Conservation (phyloP, 2,797 vertebrate species). For the Rhyacichthys aspro region DNA sequence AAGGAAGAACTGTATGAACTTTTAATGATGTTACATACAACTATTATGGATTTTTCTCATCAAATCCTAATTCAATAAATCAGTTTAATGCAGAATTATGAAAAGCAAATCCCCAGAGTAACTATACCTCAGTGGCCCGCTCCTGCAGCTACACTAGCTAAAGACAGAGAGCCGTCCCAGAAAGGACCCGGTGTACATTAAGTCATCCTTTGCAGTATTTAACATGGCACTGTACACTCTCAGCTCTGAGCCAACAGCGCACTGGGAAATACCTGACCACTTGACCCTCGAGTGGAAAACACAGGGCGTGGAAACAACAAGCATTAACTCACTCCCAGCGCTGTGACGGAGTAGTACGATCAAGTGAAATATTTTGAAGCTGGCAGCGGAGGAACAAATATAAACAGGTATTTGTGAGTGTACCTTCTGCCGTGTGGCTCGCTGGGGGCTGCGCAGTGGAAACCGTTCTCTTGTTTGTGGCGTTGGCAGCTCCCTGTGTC, state of each 20-base stretch:
- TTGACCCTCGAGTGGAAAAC: constrained; percentile 49
- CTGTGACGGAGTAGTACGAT: no score
- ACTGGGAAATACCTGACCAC: constrained; percentile 72
- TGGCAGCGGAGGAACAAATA: no score
- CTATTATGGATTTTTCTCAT: neutral
- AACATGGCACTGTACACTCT: constrained; percentile 69
- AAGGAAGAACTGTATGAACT: no score
- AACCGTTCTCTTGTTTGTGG: constrained; percentile 59
- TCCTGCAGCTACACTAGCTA: neutral
- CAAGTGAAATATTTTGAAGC: no score
- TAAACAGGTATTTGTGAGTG: neutral
- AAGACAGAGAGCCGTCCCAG: neutral
- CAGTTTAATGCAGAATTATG: no score
- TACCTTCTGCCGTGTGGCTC: constrained; percentile 84
- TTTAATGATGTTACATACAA: no score
- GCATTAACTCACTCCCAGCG: constrained; percentile 21
- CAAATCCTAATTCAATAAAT: no score
- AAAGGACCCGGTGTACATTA: constrained; percentile 19
- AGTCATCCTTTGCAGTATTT: constrained; percentile 69
- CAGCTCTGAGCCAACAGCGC: constrained; percentile 57
- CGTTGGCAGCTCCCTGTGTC: constrained; percentile 62
- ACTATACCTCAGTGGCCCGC: no score
- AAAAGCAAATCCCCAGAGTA: no score
- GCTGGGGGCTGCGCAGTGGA: constrained; percentile 74
- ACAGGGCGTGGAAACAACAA: constrained; percentile 34